These are phyloP conservation scores for Philereme transversata DNA, from an alignment of 2,888 invertebrate species.

Conservation along the genomic window DNA sequence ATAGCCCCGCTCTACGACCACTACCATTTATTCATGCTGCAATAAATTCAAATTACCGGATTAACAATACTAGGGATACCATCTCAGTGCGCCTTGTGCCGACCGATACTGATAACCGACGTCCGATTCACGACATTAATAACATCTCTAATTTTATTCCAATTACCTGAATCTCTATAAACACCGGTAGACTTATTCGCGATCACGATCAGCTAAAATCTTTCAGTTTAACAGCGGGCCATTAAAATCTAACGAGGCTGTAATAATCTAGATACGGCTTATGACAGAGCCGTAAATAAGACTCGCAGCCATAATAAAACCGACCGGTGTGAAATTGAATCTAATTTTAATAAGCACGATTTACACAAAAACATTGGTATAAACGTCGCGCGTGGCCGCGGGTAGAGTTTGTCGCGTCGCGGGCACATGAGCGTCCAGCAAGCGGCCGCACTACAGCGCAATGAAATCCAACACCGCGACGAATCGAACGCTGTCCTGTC, in stretches of 20 bases:
- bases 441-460: constrained; percentile 68
- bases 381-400: constrained; percentile 59
- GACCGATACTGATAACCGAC: constrained; percentile 55
- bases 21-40: constrained; percentile 80
- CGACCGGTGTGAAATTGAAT: constrained; percentile 54
- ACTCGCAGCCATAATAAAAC: constrained; percentile 47
- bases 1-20: constrained; percentile 67
- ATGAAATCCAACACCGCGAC: constrained; percentile 82
- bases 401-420: constrained; percentile 55
- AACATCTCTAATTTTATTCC: constrained; percentile 20
- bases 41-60: constrained; percentile 85
- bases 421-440: constrained; percentile 62
- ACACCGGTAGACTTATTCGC: constrained; percentile 15
- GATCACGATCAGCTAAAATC: constrained; percentile 41
- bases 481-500: constrained; percentile 83
- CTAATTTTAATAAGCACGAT: constrained; percentile 65
- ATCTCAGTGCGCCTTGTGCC: constrained; percentile 66
- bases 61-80: constrained; percentile 82
- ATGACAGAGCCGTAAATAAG: constrained; percentile 52
- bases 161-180: constrained; percentile 30
- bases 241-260: constrained; percentile 55
- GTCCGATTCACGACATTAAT: constrained; percentile 35
- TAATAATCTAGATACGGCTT: constrained; percentile 49
- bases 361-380: constrained; percentile 69
- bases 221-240: constrained; percentile 50